phyloP scores from a whole-genome alignment of 1,140 invertebrate genomes.

The Steinernema khuongi region DNA sequence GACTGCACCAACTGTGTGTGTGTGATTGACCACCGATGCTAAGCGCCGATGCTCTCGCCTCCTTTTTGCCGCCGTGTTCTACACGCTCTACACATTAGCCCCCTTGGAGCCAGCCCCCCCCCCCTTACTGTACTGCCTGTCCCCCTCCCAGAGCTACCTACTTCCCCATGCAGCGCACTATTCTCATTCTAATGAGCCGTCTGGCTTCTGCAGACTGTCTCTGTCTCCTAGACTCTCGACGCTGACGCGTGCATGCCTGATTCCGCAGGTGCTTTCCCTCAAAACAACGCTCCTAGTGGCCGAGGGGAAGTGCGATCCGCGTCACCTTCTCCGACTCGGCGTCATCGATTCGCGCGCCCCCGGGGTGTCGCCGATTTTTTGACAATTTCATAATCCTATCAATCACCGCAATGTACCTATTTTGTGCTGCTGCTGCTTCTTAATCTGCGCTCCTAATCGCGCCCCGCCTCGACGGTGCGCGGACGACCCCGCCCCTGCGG shows the following conservation, averaged over 20 bases:
- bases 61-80: background rate
- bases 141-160: conserved; percentile 15
- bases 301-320: background rate
- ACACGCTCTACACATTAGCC: too few species aligned
- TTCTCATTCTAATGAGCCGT: too few species aligned
- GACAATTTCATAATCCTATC: conserved; percentile 17
- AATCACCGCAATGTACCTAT: conserved; percentile 16
- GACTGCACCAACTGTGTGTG: background rate
- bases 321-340: background rate
- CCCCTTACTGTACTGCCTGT: background rate
- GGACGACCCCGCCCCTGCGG: background rate
- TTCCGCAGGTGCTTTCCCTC: conserved; percentile 14
- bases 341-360: conserved; percentile 3
- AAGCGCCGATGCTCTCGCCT: background rate
- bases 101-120: too few species aligned
- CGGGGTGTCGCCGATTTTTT: conserved; percentile 12
- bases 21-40: conserved; percentile 11
- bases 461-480: conserved; percentile 5
- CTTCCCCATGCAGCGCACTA: too few species aligned
- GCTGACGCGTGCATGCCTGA: background rate
- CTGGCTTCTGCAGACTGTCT: too few species aligned
- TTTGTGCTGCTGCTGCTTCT: too few species aligned
- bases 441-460: conserved; percentile 6
- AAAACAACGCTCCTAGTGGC: conserved; percentile 13
- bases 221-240: too few species aligned